Conservation (phyloP, 2,888 invertebrate species). For the Pristionchus fissidentatus region DNA sequence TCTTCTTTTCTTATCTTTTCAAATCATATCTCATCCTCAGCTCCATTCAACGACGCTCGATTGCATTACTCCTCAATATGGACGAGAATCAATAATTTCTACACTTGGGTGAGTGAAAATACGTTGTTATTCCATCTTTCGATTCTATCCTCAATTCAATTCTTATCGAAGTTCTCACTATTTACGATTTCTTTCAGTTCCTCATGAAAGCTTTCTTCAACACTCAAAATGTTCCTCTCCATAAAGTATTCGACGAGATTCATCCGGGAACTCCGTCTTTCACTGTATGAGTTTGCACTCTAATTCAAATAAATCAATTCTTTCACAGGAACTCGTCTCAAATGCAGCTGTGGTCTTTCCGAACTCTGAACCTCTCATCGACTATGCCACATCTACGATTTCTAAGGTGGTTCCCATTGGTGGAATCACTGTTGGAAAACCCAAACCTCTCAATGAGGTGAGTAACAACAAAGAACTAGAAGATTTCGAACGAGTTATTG, state of each 20-base stretch:
- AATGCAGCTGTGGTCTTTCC: background rate
- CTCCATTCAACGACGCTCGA: background rate
- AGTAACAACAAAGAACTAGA: background rate
- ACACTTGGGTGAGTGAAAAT: background rate
- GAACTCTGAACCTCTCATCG: slow-evolving; percentile 4
- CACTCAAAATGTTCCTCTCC: background rate
- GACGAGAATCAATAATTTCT: background rate
- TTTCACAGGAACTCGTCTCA: background rate
- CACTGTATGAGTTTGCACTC: background rate
- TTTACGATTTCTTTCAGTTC: background rate
- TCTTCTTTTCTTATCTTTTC: too few relatives aligned
- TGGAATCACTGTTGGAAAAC: slow-evolving; percentile 30
- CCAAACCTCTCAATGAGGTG: slow-evolving; percentile 20
- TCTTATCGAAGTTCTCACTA: too few relatives aligned
- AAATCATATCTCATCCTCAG: background rate
- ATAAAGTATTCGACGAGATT: slow-evolving; percentile 16
- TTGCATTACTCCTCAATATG: slow-evolving; percentile 13
- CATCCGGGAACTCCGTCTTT: background rate
- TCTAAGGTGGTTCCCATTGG: slow-evolving; percentile 23
- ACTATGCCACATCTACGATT: background rate
- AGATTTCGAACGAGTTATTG: background rate
- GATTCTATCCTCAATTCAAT: too few relatives aligned
- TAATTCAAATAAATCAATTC: background rate
- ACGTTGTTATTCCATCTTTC: background rate
- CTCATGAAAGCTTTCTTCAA: background rate